Evolutionary conservation across 2,113 vertebrate genomes (phyloP).

Genomic region (Zootoca vivipara): DNA sequence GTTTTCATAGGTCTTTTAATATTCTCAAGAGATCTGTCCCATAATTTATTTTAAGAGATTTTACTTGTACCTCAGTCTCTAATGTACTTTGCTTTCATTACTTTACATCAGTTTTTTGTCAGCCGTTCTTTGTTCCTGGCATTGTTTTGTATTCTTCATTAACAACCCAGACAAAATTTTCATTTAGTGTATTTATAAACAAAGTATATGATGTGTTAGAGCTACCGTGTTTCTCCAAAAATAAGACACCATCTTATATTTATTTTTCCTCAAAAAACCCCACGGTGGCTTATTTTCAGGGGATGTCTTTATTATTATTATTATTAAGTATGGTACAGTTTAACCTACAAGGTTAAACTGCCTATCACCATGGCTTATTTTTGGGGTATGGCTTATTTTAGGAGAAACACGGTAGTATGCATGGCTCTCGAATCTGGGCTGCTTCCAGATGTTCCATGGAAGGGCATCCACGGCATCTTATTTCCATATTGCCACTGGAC

Average conservation of each 20-base stretch:
- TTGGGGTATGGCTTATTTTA: too few relatives aligned
- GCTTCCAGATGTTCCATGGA: slow-evolving; percentile 50
- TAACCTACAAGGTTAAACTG: too few relatives aligned
- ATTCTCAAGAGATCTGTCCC: neutral
- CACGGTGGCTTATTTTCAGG: too few relatives aligned
- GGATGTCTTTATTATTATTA: too few relatives aligned
- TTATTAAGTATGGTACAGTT: too few relatives aligned
- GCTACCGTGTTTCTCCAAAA: too few relatives aligned
- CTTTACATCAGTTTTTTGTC: neutral
- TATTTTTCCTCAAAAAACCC: too few relatives aligned
- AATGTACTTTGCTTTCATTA: neutral
- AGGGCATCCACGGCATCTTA: slow-evolving; percentile 50
- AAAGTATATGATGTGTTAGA: neutral
- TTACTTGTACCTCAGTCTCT: neutral
- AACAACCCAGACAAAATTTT: neutral
- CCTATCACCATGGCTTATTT: too few relatives aligned
- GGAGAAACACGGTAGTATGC: too few relatives aligned
- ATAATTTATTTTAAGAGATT: neutral
- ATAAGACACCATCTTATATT: too few relatives aligned
- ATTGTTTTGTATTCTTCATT: neutral
- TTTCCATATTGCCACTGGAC: too few relatives aligned
- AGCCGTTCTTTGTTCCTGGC: neutral
- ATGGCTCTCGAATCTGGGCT: neutral
- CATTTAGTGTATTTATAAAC: neutral
- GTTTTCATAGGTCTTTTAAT: neutral